Evolutionary conservation across 2,797 vertebrate genomes (phyloP).

Genomic region (Melanotaenia pygmaea): DNA sequence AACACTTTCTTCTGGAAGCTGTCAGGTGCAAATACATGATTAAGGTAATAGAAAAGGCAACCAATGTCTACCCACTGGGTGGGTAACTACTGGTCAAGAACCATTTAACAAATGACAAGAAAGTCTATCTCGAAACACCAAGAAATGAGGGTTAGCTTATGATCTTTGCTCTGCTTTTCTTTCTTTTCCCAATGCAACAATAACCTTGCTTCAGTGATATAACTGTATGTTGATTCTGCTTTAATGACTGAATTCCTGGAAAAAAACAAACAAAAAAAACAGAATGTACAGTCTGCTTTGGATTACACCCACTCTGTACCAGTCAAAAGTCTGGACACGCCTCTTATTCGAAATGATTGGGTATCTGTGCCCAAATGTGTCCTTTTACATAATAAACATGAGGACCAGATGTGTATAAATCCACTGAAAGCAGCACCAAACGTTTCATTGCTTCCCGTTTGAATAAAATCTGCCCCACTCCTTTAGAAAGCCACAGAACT

Average conservation of each 20-base stretch:
- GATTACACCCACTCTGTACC: neutral
- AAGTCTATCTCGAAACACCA: neutral
- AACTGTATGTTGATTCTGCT: neutral
- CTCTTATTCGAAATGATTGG: neutral
- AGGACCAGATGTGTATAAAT: neutral
- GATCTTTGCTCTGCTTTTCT: neutral
- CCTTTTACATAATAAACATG: neutral
- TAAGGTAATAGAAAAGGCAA: neutral
- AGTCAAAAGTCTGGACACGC: neutral
- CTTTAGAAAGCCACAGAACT: neutral
- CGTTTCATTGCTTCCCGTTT: neutral
- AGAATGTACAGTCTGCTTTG: neutral
- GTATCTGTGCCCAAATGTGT: neutral
- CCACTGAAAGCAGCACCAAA: conserved; percentile 12
- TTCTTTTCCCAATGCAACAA: neutral
- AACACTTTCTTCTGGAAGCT: neutral
- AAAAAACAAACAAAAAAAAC: neutral
- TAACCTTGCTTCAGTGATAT: neutral
- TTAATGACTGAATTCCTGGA: neutral
- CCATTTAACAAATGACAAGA: neutral
- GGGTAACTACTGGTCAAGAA: neutral
- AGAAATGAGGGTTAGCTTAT: neutral
- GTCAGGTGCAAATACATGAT: neutral
- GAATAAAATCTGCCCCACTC: neutral
- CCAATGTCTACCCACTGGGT: neutral